These are phyloP conservation scores for Papilio gigon DNA, from an alignment of 2,888 invertebrate species.

Conservation along the genomic window DNA sequence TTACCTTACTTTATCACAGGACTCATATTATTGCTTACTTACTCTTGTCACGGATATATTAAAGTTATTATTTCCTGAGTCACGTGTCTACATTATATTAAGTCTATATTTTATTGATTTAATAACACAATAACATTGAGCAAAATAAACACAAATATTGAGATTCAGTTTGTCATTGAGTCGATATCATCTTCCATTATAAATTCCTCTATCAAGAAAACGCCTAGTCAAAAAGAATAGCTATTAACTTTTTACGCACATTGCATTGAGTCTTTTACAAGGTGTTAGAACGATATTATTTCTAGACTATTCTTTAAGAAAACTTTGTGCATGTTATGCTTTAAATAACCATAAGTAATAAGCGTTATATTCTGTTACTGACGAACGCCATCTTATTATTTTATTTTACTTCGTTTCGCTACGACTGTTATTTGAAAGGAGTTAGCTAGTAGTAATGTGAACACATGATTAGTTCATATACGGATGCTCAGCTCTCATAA, in stretches of 20 bases:
- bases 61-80: slow-evolving; percentile 30
- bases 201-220: neutral
- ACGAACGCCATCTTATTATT: too few relatives aligned
- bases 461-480: neutral
- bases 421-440: neutral
- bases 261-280: neutral
- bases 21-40: slow-evolving; percentile 32
- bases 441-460: neutral
- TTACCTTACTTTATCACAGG: slow-evolving; percentile 37
- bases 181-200: neutral
- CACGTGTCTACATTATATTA: slow-evolving; percentile 2
- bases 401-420: neutral
- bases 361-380: too few relatives aligned
- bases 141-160: neutral
- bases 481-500: neutral
- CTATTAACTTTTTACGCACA: neutral
- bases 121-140: slow-evolving; percentile 10
- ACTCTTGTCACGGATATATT: slow-evolving; percentile 34
- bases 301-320: too few relatives aligned
- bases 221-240: neutral
- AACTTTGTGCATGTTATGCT: too few relatives aligned
- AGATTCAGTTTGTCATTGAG: neutral
- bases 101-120: slow-evolving; percentile 11
- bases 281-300: too few relatives aligned
- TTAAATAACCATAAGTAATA: too few relatives aligned